phyloP scores from a whole-genome alignment of 1,140 invertebrate species.

The Stratiolaelaps scimitus region DNA sequence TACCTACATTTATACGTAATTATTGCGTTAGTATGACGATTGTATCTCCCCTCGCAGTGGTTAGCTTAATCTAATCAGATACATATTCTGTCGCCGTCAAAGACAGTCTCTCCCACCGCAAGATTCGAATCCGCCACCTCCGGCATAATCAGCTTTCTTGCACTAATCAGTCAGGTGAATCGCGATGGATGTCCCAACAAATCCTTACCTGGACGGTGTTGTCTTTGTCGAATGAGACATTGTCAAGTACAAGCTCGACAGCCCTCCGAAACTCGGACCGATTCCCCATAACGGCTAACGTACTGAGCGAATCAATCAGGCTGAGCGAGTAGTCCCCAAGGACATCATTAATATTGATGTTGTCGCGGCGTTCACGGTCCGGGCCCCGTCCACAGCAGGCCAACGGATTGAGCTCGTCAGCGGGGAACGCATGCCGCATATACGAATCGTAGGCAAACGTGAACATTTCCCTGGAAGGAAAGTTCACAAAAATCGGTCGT shows the following conservation, averaged over 20 bases:
- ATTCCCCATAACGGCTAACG: conserved; percentile 48
- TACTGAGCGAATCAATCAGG: conserved; percentile 47
- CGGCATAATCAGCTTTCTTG: too few relatives aligned
- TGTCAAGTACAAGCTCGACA: conserved; percentile 49
- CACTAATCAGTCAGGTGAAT: too few relatives aligned
- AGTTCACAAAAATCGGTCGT: too few relatives aligned
- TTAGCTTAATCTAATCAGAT: too few relatives aligned
- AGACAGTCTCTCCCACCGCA: too few relatives aligned
- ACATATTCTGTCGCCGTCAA: too few relatives aligned
- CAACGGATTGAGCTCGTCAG: conserved; percentile 50
- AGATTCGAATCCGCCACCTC: too few relatives aligned
- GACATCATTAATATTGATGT: conserved; percentile 61
- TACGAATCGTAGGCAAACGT: conserved; percentile 49
- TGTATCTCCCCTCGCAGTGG: too few relatives aligned
- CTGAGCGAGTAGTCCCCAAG: conserved; percentile 52
- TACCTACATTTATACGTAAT: too few relatives aligned
- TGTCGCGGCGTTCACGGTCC: conserved; percentile 52
- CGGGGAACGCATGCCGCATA: conserved; percentile 49
- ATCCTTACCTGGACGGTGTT: conserved; percentile 45
- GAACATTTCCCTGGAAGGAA: conserved; percentile 46
- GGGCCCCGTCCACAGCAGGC: conserved; percentile 48
- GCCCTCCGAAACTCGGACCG: conserved; percentile 50
- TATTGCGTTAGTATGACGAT: too few relatives aligned
- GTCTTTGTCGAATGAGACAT: conserved; percentile 53
- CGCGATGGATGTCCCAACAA: too few relatives aligned